These are phyloP conservation scores for Halictus quadricinctus DNA, from an alignment of 2,888 invertebrate genomes.

Conservation along the genomic window DNA sequence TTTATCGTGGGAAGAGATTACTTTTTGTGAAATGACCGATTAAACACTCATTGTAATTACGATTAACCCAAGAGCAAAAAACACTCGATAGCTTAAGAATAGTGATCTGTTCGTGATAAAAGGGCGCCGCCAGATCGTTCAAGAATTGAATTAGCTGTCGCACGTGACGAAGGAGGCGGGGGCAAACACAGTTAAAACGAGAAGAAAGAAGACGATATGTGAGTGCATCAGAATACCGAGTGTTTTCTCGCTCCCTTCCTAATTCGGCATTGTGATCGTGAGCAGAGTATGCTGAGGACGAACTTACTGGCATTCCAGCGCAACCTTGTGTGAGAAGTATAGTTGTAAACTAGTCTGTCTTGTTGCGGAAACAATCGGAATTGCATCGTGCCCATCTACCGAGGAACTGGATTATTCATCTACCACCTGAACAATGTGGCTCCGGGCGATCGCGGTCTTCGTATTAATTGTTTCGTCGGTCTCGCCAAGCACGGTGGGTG, in stretches of 20 bases:
- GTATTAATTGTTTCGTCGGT: constrained; percentile 43
- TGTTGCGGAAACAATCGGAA: constrained; percentile 40
- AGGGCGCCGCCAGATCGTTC: constrained; percentile 4
- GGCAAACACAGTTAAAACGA: background rate
- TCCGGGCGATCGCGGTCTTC: constrained; percentile 52
- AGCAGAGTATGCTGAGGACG: constrained; percentile 60
- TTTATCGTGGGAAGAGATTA: background rate
- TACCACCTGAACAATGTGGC: constrained; percentile 62
- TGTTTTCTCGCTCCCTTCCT: constrained; percentile 52
- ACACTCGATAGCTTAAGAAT: background rate
- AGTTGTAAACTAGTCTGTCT: constrained; percentile 59
- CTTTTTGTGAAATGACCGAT: background rate
- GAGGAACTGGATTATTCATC: constrained; percentile 38
- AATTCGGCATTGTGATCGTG: constrained; percentile 58
- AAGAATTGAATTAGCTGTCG: background rate
- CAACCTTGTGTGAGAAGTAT: constrained; percentile 63
- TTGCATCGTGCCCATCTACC: constrained; percentile 25
- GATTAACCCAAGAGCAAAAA: background rate
- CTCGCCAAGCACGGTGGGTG: constrained; percentile 57
- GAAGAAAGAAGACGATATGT: background rate
- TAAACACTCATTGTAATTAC: background rate
- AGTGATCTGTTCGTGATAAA: constrained; percentile 8
- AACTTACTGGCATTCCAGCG: constrained; percentile 70
- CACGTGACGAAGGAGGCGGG: background rate
- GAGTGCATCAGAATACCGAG: constrained; percentile 43